Conservation (phyloP, 2,888 invertebrate species). For the Chalcis sispes region DNA sequence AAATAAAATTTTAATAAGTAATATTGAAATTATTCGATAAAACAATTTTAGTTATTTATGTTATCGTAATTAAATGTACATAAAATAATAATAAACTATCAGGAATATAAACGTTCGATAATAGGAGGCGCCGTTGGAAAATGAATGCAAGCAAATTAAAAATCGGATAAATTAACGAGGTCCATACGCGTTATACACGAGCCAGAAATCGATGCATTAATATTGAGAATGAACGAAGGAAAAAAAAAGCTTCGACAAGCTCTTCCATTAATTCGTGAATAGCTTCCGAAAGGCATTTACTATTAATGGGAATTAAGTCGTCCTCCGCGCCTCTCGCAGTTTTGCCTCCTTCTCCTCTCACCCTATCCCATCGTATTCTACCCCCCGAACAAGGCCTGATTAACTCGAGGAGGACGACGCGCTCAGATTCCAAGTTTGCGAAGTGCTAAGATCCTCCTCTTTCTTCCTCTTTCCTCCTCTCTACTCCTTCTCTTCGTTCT, state of each 20-base stretch:
- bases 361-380: neutral
- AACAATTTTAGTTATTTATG: too few species aligned
- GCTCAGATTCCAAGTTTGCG: slow-evolving; percentile 53
- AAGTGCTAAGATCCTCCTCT: slow-evolving; percentile 51
- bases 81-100: too few species aligned
- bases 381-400: slow-evolving; percentile 53
- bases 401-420: slow-evolving; percentile 49
- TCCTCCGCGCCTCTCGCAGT: slow-evolving; percentile 19
- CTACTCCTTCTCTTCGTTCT: neutral
- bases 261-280: slow-evolving; percentile 50
- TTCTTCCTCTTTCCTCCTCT: slow-evolving; percentile 1
- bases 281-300: slow-evolving; percentile 42
- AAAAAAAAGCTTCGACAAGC: slow-evolving; percentile 29
- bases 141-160: neutral
- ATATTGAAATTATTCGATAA: too few species aligned
- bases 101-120: too few species aligned
- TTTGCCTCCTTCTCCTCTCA: neutral
- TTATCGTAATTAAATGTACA: too few species aligned
- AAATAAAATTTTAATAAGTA: too few species aligned
- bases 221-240: neutral
- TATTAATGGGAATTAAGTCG: slow-evolving; percentile 55
- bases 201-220: slow-evolving; percentile 8
- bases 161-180: neutral
- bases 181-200: neutral
- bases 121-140: too few species aligned